Conservation (phyloP, 2,888 invertebrate species). For the Drosophila antonietae region DNA sequence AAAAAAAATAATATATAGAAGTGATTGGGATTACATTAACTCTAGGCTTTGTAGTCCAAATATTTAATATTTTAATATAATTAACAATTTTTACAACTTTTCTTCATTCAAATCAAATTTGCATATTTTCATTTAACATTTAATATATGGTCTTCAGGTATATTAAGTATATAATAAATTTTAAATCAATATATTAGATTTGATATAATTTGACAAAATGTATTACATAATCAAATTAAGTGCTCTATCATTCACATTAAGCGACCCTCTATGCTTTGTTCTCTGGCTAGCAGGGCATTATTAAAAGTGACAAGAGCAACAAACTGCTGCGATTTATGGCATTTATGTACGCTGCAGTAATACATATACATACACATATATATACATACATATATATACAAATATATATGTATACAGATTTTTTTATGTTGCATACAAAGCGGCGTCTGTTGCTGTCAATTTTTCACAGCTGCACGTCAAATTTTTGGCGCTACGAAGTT, state of each 20-base stretch:
- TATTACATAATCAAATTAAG: neutral
- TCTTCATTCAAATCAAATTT: too few relatives aligned
- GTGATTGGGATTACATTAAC: too few relatives aligned
- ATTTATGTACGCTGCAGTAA: constrained; percentile 38
- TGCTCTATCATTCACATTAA: too few relatives aligned
- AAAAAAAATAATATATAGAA: too few relatives aligned
- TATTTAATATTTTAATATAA: too few relatives aligned
- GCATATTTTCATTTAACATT: too few relatives aligned
- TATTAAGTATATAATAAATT: too few relatives aligned
- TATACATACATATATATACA: neutral
- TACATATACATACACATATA: neutral
- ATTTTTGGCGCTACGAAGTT: constrained; percentile 20
- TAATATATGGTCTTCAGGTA: too few relatives aligned
- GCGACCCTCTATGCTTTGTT: neutral
- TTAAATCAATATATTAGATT: neutral
- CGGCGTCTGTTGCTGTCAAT: constrained; percentile 51
- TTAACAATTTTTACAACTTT: too few relatives aligned
- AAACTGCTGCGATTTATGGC: constrained; percentile 69
- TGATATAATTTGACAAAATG: neutral
- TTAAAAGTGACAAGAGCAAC: constrained; percentile 51
- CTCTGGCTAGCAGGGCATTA: constrained; percentile 30
- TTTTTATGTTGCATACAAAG: constrained; percentile 57
- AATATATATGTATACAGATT: neutral
- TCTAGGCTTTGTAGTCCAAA: too few relatives aligned
- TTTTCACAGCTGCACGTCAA: constrained; percentile 46